phyloP scores from a whole-genome alignment of 2,797 vertebrate species.

The Diplodus puntazzo region DNA sequence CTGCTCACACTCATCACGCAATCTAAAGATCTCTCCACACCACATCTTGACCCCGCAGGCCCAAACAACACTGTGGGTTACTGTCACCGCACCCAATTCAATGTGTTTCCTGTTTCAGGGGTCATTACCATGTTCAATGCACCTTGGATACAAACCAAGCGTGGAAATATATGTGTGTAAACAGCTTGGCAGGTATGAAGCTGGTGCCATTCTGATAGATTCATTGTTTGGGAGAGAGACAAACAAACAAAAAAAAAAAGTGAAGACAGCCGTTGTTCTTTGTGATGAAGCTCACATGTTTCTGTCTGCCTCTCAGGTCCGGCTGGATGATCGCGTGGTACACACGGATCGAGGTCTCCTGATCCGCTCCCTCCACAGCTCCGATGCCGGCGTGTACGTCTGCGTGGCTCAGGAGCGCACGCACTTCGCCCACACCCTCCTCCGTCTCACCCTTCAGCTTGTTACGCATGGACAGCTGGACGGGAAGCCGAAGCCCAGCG shows the following conservation, averaged over 20 bases:
- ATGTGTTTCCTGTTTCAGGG: conserved; percentile 71
- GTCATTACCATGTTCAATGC: conserved; percentile 69
- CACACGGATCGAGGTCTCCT: conserved; percentile 92
- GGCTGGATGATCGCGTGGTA: conserved; percentile 91
- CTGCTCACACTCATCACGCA: conserved; percentile 35
- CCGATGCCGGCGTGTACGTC: conserved; percentile 90
- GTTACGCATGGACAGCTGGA: conserved; percentile 91
- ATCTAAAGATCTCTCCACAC: conserved; percentile 52
- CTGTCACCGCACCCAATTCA: conserved; percentile 54
- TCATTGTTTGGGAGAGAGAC: background rate
- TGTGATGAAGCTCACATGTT: conserved; percentile 9
- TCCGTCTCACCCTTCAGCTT: conserved; percentile 90
- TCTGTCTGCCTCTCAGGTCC: conserved; percentile 83
- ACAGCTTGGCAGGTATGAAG: conserved; percentile 10
- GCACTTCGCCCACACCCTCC: conserved; percentile 90
- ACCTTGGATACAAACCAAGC: conserved; percentile 61
- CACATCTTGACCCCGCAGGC: conserved; percentile 38
- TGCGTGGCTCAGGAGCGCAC: conserved; percentile 94
- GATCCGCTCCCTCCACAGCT: conserved; percentile 91
- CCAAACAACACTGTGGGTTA: conserved; percentile 22
- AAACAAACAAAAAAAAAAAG: background rate
- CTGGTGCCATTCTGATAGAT: conserved; percentile 3
- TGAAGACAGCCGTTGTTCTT: background rate
- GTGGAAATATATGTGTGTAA: conserved; percentile 41
- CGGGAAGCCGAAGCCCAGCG: conserved; percentile 82